Conservation (phyloP, 2,797 vertebrate species). For the Sebastes ruberrimus region DNA sequence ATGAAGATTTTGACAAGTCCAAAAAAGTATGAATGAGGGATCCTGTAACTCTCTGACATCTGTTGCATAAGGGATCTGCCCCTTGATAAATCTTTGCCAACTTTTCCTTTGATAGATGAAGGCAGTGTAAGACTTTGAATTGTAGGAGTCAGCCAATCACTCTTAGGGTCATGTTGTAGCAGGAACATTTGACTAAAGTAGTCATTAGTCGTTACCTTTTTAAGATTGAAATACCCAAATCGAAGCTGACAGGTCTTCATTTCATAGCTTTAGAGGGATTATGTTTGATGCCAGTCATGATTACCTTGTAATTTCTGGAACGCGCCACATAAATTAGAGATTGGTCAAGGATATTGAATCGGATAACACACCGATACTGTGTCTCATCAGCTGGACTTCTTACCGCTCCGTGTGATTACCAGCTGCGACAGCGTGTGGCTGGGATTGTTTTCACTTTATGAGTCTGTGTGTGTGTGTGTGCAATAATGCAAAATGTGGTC, state of each 20-base stretch:
- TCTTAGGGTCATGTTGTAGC: neutral
- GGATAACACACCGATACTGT: neutral
- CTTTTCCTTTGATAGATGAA: no score
- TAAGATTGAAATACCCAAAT: slow-evolving; percentile 26
- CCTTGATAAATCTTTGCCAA: no score
- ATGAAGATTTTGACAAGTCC: no score
- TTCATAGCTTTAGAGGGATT: slow-evolving; percentile 41
- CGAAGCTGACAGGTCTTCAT: slow-evolving; percentile 45
- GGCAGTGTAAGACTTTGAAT: no score
- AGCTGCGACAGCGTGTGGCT: neutral
- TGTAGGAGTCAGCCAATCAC: neutral
- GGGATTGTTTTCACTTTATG: neutral
- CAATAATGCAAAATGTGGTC: neutral
- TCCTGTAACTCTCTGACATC: no score
- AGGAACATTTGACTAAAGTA: neutral
- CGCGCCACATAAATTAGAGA: slow-evolving; percentile 27
- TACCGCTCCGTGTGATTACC: neutral
- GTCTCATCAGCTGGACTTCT: neutral
- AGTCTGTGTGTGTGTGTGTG: neutral
- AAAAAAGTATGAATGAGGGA: no score
- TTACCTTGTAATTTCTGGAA: slow-evolving; percentile 30
- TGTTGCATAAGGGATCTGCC: no score
- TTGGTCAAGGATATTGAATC: slow-evolving; percentile 33
- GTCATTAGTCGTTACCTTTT: neutral
- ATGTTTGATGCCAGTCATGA: slow-evolving; percentile 49